These are phyloP conservation scores for Brachyptera putata DNA, from an alignment of 2,888 invertebrate genomes.

Conservation along the genomic window DNA sequence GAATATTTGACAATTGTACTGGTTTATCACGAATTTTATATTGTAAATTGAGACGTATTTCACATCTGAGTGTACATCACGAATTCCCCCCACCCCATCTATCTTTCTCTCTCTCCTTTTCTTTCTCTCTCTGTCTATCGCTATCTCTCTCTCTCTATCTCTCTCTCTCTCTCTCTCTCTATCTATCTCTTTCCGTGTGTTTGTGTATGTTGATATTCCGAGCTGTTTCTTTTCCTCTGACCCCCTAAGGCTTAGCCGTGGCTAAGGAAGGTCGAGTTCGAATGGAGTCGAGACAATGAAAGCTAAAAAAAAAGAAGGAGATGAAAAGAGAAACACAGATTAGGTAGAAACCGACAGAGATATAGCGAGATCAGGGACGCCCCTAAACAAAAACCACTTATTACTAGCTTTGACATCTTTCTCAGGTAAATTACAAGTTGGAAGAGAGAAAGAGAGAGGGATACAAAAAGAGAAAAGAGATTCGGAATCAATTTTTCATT, in stretches of 20 bases:
- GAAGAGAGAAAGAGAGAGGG: background rate
- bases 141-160: no score
- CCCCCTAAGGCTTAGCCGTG: background rate
- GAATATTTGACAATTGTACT: no score
- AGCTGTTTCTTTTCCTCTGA: conserved; percentile 8
- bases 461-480: background rate
- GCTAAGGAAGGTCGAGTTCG: conserved; percentile 1
- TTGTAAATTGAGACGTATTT: conserved; percentile 13
- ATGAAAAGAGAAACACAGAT: background rate
- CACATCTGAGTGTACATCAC: conserved; percentile 19
- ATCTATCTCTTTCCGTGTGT: no score
- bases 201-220: background rate
- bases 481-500: background rate
- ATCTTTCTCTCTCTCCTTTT: no score
- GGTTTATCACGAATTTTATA: no score
- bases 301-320: conserved; percentile 17
- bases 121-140: no score
- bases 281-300: conserved; percentile 21
- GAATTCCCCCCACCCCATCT: no score
- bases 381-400: conserved; percentile 31
- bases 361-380: conserved; percentile 18
- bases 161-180: no score
- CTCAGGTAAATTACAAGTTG: conserved; percentile 31
- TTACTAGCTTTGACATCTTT: conserved; percentile 32
- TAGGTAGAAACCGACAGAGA: conserved; percentile 12